These are phyloP conservation scores for Drosophila lacteicornis DNA, from an alignment of 1,140 invertebrate species.

Conservation along the genomic window DNA sequence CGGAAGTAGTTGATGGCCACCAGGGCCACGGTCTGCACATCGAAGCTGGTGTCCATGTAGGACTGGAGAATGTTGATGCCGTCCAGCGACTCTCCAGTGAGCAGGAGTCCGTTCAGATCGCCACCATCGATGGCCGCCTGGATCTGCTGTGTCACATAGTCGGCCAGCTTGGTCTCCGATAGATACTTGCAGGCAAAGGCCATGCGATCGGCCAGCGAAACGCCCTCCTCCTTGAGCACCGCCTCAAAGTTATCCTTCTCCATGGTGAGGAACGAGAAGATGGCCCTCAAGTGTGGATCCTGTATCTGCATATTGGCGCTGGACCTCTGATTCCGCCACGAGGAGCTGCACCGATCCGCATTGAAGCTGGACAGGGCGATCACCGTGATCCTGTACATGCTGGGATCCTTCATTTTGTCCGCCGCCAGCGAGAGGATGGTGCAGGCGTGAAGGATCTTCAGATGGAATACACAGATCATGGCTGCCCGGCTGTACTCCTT, in stretches of 20 bases:
- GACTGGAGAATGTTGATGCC: constrained; percentile 93
- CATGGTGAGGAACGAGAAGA: constrained; percentile 96
- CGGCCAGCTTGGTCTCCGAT: constrained; percentile 91
- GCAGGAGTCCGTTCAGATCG: constrained; percentile 93
- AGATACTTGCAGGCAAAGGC: constrained; percentile 97
- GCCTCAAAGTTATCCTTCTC: constrained; percentile 92
- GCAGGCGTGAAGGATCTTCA: constrained; percentile 93
- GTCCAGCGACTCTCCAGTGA: constrained; percentile 92
- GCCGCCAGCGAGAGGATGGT: constrained; percentile 92
- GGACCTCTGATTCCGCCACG: constrained; percentile 93
- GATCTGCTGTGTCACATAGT: constrained; percentile 91
- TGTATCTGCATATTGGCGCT: constrained; percentile 89
- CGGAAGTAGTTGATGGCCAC: constrained; percentile 91
- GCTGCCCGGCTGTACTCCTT: constrained; percentile 92
- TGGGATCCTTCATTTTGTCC: constrained; percentile 80
- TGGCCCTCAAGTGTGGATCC: constrained; percentile 95
- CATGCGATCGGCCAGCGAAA: constrained; percentile 94
- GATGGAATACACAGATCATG: constrained; percentile 95
- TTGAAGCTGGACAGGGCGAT: constrained; percentile 96
- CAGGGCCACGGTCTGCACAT: constrained; percentile 94
- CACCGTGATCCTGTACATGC: constrained; percentile 89
- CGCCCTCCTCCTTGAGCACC: constrained; percentile 92
- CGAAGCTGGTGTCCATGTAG: constrained; percentile 95
- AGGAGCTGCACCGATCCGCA: constrained; percentile 90
- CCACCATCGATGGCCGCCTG: constrained; percentile 90